phyloP scores from a whole-genome alignment of 2,797 vertebrate species.

The Microctenopoma lineatum region DNA sequence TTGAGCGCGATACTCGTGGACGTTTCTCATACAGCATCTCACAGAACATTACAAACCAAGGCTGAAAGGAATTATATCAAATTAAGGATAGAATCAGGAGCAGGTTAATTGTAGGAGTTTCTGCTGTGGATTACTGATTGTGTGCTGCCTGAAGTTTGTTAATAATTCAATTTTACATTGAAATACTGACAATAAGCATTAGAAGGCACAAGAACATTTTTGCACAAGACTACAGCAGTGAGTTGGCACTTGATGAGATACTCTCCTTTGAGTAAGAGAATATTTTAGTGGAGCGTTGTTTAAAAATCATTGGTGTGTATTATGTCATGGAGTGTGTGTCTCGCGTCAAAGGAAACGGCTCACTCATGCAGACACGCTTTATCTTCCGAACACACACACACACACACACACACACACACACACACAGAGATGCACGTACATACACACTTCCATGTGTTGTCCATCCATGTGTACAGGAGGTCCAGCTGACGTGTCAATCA shows the following conservation, averaged over 20 bases:
- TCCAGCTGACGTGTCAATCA: constrained; percentile 84
- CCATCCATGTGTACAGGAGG: constrained; percentile 59
- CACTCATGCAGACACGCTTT: constrained; percentile 30
- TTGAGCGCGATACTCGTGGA: constrained; percentile 39
- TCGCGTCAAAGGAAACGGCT: constrained; percentile 33
- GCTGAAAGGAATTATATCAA: constrained; percentile 71
- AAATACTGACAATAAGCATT: constrained; percentile 75
- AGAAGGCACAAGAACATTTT: constrained; percentile 74
- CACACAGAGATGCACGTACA: constrained; percentile 24
- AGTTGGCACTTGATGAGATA: constrained; percentile 67
- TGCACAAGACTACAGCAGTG: constrained; percentile 63
- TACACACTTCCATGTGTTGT: constrained; percentile 47
- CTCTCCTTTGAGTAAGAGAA: constrained; percentile 20
- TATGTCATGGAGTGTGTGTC: constrained; percentile 35
- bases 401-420: too few relatives aligned
- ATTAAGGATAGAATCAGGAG: constrained; percentile 59
- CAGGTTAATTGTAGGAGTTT: constrained; percentile 48
- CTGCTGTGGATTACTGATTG: constrained; percentile 64
- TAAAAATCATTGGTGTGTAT: constrained; percentile 31
- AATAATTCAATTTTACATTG: constrained; percentile 65
- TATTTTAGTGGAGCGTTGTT: constrained; percentile 15
- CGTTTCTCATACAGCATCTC: constrained; percentile 50
- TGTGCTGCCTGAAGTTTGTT: constrained; percentile 71
- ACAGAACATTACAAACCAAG: constrained; percentile 67
- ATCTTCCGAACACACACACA: constrained; percentile 27